Evolutionary conservation across 2,888 invertebrate genomes (phyloP).

Genomic region (Cybosia mesomella): DNA sequence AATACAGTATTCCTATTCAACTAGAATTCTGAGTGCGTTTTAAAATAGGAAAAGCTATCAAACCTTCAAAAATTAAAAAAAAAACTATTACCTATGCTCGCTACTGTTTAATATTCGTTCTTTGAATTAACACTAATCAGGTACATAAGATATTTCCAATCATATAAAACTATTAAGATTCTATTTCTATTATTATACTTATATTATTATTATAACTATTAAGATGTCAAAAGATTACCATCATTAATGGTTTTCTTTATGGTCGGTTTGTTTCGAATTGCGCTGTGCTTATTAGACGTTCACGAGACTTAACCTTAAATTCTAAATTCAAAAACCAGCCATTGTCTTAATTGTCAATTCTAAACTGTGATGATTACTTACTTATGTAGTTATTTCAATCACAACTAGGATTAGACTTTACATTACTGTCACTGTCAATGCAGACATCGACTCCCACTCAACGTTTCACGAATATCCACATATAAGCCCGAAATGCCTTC

Average conservation of each 20-base stretch:
- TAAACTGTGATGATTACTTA: too few species aligned
- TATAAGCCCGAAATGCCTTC: too few species aligned
- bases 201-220: too few species aligned
- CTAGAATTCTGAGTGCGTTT: background rate
- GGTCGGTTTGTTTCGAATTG: background rate
- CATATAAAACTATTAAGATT: too few species aligned
- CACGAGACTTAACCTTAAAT: background rate
- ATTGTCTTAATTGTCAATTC: background rate
- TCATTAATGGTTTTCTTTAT: background rate
- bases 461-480: background rate
- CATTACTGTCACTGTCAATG: background rate
- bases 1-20: constrained; percentile 3
- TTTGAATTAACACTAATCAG: too few species aligned
- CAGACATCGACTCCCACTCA: background rate
- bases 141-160: too few species aligned
- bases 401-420: too few species aligned
- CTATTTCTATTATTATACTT: too few species aligned
- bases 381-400: too few species aligned
- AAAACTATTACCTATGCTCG: background rate
- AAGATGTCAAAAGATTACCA: too few species aligned
- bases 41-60: background rate
- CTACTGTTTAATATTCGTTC: background rate
- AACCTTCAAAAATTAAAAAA: background rate
- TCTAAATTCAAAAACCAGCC: background rate
- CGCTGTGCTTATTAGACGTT: background rate